A percentile compares a stretch with the other conserved stretches of the same genome.
phyloP scores from a whole-genome alignment of 2,888 invertebrate species.

The Drosophila demipolita region DNA sequence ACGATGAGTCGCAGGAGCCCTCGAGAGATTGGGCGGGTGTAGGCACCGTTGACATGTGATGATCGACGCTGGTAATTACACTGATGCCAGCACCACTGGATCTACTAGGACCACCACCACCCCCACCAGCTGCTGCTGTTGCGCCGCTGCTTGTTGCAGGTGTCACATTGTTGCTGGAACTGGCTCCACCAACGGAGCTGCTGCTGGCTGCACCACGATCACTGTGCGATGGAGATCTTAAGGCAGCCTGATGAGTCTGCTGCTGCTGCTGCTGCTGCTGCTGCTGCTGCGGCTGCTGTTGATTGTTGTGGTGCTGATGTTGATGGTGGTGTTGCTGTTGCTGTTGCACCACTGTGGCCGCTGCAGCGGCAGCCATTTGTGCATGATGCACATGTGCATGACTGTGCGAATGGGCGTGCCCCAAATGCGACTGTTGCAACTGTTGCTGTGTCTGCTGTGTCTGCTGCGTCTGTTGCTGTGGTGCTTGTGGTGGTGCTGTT shows the following conservation, averaged over 20 bases:
- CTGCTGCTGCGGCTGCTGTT: constrained; percentile 55
- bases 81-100: constrained; percentile 42
- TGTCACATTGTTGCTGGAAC: constrained; percentile 42
- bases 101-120: constrained; percentile 21
- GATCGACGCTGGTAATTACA: constrained; percentile 84
- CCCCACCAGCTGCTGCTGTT: constrained; percentile 28
- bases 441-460: constrained; percentile 33
- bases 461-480: constrained; percentile 31
- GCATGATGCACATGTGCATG: constrained; percentile 60
- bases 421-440: constrained; percentile 44
- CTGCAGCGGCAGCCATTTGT: constrained; percentile 73
- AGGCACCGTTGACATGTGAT: constrained; percentile 84
- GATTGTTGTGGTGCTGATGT: constrained; percentile 40
- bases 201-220: constrained; percentile 63
- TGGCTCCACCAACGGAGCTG: constrained; percentile 55
- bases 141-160: constrained; percentile 43
- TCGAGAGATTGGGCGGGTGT: constrained; percentile 85
- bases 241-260: constrained; percentile 56
- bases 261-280: constrained; percentile 60
- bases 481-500: constrained; percentile 34
- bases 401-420: constrained; percentile 48
- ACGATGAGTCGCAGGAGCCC: constrained; percentile 87
- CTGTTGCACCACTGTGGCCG: constrained; percentile 63
- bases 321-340: constrained; percentile 47
- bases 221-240: constrained; percentile 77